A percentile compares a stretch with the other conserved stretches of the same genome.
Evolutionary conservation across 1,140 invertebrate species (phyloP).

Genomic region (Zelostemma sp.): DNA sequence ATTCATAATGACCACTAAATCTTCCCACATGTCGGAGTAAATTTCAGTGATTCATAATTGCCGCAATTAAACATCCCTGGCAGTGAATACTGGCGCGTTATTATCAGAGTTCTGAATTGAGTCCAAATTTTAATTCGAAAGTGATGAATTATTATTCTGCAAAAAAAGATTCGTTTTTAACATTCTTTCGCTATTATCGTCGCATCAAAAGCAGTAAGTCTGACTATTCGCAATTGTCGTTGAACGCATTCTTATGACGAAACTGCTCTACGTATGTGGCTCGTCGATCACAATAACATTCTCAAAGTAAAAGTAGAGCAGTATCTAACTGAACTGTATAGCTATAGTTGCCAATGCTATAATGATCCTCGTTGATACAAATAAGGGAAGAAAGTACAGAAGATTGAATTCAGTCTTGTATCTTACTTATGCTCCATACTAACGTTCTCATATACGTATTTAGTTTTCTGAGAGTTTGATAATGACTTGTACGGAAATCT

Average conservation of each 20-base stretch:
- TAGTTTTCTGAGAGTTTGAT: neutral
- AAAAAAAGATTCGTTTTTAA: slow-evolving; percentile 13
- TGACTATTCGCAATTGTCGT: slow-evolving; percentile 27
- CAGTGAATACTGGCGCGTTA: neutral
- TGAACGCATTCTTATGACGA: slow-evolving; percentile 30
- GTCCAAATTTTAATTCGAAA: neutral
- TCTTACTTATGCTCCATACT: slow-evolving; percentile 14
- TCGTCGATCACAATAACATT: slow-evolving; percentile 25
- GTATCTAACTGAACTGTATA: slow-evolving; percentile 23
- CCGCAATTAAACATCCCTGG: neutral
- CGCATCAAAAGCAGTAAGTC: slow-evolving; percentile 7
- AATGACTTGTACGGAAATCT: no score
- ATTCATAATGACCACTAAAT: neutral
- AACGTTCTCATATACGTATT: slow-evolving; percentile 12
- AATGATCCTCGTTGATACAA: slow-evolving; percentile 34
- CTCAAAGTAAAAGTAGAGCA: slow-evolving; percentile 33
- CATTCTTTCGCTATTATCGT: slow-evolving; percentile 23
- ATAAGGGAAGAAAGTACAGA: slow-evolving; percentile 26
- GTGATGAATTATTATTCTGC: neutral
- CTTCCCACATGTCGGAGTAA: neutral
- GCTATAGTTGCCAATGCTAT: slow-evolving; percentile 19
- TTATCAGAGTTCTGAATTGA: neutral
- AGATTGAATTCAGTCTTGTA: slow-evolving; percentile 28
- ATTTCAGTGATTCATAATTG: neutral
- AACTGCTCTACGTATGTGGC: slow-evolving; percentile 28